Evolutionary conservation across 2,797 vertebrate species (phyloP), one percentile per base, ranked within the genome.

Genomic region (Acanthurus lineatus): DNA sequence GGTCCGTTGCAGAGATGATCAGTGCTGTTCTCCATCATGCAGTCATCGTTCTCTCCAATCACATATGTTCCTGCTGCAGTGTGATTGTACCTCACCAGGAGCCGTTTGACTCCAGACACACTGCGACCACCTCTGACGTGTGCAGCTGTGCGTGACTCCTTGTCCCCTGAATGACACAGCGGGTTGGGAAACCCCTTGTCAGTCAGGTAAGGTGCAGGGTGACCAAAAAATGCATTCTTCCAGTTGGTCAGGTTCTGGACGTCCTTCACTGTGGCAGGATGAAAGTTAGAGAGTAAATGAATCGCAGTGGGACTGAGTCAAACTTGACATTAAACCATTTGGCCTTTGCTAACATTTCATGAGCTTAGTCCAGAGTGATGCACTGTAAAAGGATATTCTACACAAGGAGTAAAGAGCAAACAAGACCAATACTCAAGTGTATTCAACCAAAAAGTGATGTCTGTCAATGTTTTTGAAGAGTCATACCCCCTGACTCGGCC

Each of bases 121-220:
- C n/a, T 20, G 12, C 11, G 77, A 25, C 57, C 40, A 6, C 60
- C 65, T 79, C 73, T 73, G 57, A 69, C 71, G 60, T 79, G 93
- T 54, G 88, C 65, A 66, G 71, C 93, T 8, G 6, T 40, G 57
- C 78, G 89, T 61, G 89, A 89, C 1, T 84, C 79, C 69, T 76
- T 87, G 48, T 91, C 93, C 82, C 89, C 85, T 64, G 47, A 6
- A 78, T 53, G 6, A 87, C 98, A 99, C 0, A 83, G 83, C 6
- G 97, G 98, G 79, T 98, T 99, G 73, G 94, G 89, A 92, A 99
- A 99, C 10, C 98, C 98, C 74, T 94, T 92, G 65, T 98, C 97
- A 38, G 98, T 96, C 92, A 99, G 92, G 93, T 99, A 99, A 0
- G 96, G 97, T 48, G 93, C 95, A 1, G 97, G 96, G 69, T 87